A percentile compares a stretch with the other conserved stretches of the same genome.
Evolutionary conservation across 2,113 vertebrate genomes (phyloP).

Genomic region (Indicator indicator): DNA sequence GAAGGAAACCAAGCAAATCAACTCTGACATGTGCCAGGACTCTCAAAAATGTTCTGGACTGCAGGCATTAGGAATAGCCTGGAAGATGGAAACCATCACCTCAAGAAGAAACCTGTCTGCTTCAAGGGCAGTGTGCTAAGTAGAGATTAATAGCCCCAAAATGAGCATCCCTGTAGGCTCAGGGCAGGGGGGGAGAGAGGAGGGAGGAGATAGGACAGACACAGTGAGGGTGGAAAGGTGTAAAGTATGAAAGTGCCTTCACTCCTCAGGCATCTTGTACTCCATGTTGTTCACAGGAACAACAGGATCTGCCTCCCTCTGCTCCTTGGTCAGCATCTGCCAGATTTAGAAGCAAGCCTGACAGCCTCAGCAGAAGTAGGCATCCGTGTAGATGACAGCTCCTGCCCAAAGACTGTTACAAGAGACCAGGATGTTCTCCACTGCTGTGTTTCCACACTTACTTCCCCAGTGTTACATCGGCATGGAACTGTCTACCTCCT

Average conservation of each 20-base stretch:
- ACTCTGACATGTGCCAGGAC: neutral
- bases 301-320: neutral
- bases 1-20: neutral
- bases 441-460: neutral
- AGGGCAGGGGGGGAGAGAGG: no score
- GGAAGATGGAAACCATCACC: neutral
- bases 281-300: neutral
- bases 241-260: neutral
- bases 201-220: neutral
- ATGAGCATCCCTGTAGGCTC: neutral
- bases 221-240: neutral
- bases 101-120: neutral
- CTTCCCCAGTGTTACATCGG: neutral
- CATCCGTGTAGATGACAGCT: rapidly evolving
- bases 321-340: neutral
- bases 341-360: neutral
- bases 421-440: neutral
- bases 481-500: slow-evolving; percentile 1
- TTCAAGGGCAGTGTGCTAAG: neutral
- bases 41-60: neutral
- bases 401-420: neutral
- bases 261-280: neutral
- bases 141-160: neutral
- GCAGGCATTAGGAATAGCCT: neutral
- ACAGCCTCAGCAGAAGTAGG: neutral